A percentile compares a stretch with the other conserved stretches of the same genome.
These are phyloP conservation scores for Cosmorhoe ocellata DNA, from an alignment of 2,888 invertebrate species.

Conservation along the genomic window DNA sequence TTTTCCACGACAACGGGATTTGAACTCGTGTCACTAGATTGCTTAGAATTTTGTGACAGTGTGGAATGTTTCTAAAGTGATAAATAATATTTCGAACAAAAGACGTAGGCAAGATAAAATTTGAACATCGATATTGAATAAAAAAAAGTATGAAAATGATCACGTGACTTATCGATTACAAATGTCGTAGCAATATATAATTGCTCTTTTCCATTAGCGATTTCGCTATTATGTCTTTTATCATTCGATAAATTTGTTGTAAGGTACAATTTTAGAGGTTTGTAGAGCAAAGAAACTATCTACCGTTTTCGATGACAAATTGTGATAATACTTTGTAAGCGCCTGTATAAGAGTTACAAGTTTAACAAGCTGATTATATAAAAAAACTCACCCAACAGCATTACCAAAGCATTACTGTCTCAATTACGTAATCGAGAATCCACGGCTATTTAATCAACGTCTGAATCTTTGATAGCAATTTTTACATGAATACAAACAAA, in stretches of 20 bases:
- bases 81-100: too few relatives aligned
- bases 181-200: too few relatives aligned
- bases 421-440: conserved; percentile 41
- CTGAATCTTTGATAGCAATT: conserved; percentile 5
- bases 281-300: not conserved
- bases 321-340: conserved; percentile 8
- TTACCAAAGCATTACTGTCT: conserved; percentile 25
- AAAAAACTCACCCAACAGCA: conserved; percentile 22
- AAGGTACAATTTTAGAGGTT: too few relatives aligned
- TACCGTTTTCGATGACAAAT: conserved; percentile 2
- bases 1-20: not conserved
- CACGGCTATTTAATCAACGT: conserved; percentile 48
- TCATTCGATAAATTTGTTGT: too few relatives aligned
- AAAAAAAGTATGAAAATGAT: too few relatives aligned
- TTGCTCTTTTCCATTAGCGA: too few relatives aligned
- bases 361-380: conserved; percentile 16
- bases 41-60: too few relatives aligned
- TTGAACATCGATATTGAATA: too few relatives aligned
- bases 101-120: too few relatives aligned
- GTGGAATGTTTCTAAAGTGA: too few relatives aligned
- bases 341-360: conserved; percentile 23
- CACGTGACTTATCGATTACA: too few relatives aligned
- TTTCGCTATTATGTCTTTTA: too few relatives aligned
- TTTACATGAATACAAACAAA: conserved; percentile 1
- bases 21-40: conserved; percentile 1